Base-by-base conservation (phyloP, 2,797 vertebrate genomes). In the Mionectes olivaceus region DNA sequence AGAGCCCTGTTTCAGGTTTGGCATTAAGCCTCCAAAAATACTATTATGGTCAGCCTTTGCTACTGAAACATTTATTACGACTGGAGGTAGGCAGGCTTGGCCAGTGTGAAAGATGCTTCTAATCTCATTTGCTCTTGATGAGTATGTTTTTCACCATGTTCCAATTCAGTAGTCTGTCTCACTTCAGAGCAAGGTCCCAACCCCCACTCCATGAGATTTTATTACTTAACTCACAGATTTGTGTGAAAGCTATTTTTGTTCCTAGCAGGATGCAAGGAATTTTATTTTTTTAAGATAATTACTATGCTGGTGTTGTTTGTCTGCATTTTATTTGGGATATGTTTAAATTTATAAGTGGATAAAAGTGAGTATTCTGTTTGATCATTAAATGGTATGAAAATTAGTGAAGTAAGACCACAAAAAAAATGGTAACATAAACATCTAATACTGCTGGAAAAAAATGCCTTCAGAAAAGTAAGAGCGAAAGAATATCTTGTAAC, bases 201-300 rank as follows among this genome's bases (percentile, higher is more conserved):
- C 64, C 61, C 65, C 56, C 65, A 61, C 2, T 11, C 18, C 77
- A 90, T 87, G 68, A 87, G 27, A 78, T 94, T 97, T 97, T 92
- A 96, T 95, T 96, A 83, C 85, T 94, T 94, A 93, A 93, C 82
- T 93, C 47, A 89, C 53, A 93, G 68, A 92, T 92, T 85, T 90
- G 53, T 94, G 93, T 90, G 91, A 96, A 96, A 91, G 89, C 88
- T 93, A 96, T 91, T 97, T 97, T 93, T 94, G 80, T 96, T 96
- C 63, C 89, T 91, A 87, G 79, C 39, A 73, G 90, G 81, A 55
- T 89, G 74, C 82, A 84, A 90, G 55, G 90, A 93, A 69, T 95
- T 79, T 77, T n/a, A 24, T 55, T 37, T 53, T 87, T 76, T 60
- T 43, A 13, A 57, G 57, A 84, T 93, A 97, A 97, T 97, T 96